These are phyloP conservation scores for Sardina pilchardus DNA, from an alignment of 2,113 vertebrate genomes.

Conservation along the genomic window DNA sequence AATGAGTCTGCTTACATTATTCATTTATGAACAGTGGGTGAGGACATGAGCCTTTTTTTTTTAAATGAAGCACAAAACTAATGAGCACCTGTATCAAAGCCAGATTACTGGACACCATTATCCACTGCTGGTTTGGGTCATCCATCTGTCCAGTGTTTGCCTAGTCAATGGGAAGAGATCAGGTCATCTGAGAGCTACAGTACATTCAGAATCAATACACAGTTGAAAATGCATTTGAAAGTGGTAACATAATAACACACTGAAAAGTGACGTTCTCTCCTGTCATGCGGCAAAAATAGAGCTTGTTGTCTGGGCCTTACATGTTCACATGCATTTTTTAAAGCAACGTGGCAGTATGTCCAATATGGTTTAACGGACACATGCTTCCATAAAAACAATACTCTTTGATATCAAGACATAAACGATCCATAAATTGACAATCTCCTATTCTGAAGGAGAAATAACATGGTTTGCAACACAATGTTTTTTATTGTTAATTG, in stretches of 20 bases:
- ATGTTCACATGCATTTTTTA: neutral
- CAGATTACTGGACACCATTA: constrained; percentile 88
- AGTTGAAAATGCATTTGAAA: neutral
- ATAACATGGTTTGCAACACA: no score
- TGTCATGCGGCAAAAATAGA: neutral
- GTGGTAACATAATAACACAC: neutral
- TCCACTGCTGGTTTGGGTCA: constrained; percentile 80
- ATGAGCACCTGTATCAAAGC: constrained; percentile 88
- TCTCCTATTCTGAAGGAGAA: no score
- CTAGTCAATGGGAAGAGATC: constrained; percentile 58
- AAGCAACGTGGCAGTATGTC: neutral
- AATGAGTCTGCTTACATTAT: no score
- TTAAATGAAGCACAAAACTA: neutral
- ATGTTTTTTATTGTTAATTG: no score
- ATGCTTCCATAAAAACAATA: neutral
- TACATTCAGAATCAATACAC: neutral
- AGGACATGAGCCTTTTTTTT: neutral
- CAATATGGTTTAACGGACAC: neutral
- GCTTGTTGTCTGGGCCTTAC: neutral
- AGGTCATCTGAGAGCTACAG: neutral
- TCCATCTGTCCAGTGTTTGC: constrained; percentile 95
- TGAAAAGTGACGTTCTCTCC: neutral
- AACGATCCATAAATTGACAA: no score
- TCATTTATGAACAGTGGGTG: no score
- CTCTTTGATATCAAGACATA: no score